Conservation (phyloP, 2,797 vertebrate species). For the Ibycter americanus region DNA sequence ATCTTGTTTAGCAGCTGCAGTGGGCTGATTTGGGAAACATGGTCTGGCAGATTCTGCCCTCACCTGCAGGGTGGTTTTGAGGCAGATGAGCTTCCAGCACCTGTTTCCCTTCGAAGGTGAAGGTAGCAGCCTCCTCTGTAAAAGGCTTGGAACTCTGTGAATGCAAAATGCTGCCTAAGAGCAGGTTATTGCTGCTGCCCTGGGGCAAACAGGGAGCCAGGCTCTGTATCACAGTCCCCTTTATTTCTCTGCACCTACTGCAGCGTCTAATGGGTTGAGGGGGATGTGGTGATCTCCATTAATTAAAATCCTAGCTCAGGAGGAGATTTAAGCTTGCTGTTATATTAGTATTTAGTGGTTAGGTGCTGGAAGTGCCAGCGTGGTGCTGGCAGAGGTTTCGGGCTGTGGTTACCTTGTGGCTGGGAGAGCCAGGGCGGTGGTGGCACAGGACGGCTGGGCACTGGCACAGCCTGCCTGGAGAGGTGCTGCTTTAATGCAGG, state of each 20-base stretch:
- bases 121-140: neutral
- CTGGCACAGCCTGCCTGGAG: neutral
- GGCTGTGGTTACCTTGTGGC: neutral
- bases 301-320: neutral
- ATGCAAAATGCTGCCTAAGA: neutral
- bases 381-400: neutral
- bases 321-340: neutral
- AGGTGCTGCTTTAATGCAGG: neutral
- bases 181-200: neutral
- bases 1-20: neutral
- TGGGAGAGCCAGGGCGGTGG: neutral
- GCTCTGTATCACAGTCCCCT: fast-evolving
- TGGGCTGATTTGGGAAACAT: fast-evolving
- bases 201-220: fast-evolving
- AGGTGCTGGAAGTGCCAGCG: neutral
- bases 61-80: neutral
- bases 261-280: neutral
- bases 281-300: neutral
- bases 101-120: neutral
- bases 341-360: neutral
- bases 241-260: neutral
- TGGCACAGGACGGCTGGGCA: fast-evolving
- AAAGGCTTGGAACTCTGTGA: neutral
- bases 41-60: neutral
- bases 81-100: neutral